Evolutionary conservation across 2,113 vertebrate genomes (phyloP), one percentile per base, ranked within the genome.

Genomic region (Mustela lutreola): DNA sequence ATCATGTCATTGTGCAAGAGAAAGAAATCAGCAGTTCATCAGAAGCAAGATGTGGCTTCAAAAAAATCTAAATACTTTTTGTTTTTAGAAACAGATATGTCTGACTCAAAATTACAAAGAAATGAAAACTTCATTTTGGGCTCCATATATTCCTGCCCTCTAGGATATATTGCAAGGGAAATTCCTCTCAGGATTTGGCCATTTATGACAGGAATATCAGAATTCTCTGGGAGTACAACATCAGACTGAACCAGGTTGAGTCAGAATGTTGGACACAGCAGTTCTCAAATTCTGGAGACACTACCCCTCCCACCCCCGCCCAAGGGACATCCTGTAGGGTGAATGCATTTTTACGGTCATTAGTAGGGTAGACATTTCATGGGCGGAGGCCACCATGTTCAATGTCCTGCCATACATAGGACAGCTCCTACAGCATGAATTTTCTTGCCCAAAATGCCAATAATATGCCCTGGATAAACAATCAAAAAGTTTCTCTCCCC

Each of bases 91-190:
- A 79, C 48, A 90, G 94, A 94, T 39, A 65, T 2, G 58, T 24
- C 70, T 73, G 84, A 89, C 21, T 92, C 70, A 39, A 24, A 90
- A 73, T 86, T 91, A 96, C 26, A 73, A 70, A 93, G 76, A 95
- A 81, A 56, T 50, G 14, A 85, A 85, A 84, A 50, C 42, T 15
- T 82, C 45, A 8, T 39, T 85, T 48, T 39, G 62, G 14, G 78
- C 75, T 73, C 22, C 14, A 78, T 21, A 89, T 2, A 67, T 16
- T 24, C 67, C 53, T 88, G 15, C 65, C 21, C 56, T 92, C 39
- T 63, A 84, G 65, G 81, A 58, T 36, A 16, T n/a, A 76, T 36
- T 36, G n/a, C 28, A 60, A 82, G 24, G 33, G 76, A 83, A 87
- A 56, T 28, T 28, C 24, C 75, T 91, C 65, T 80, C 21, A 12